phyloP scores from a whole-genome alignment of 2,888 invertebrate species.

The Cataglyphis altisquamis region DNA sequence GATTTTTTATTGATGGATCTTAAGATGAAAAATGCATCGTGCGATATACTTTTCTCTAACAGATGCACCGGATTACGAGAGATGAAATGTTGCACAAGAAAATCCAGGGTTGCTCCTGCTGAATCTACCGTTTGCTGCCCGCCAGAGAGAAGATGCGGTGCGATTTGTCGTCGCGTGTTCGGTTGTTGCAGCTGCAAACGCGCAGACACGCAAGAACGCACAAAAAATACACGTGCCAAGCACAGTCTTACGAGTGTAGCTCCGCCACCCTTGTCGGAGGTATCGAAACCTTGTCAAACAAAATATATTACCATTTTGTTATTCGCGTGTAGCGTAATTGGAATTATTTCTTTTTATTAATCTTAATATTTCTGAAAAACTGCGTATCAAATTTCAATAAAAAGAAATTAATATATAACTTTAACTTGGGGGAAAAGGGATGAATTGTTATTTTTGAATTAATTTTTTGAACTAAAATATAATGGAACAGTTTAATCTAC shows the following conservation, averaged over 20 bases:
- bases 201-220: conserved; percentile 77
- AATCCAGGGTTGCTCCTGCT: conserved; percentile 79
- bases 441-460: background rate
- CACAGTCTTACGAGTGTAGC: conserved; percentile 85
- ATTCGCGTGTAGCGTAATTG: background rate
- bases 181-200: conserved; percentile 69
- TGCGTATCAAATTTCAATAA: background rate
- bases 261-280: conserved; percentile 85
- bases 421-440: background rate
- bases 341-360: background rate
- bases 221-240: conserved; percentile 83
- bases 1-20: background rate
- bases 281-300: conserved; percentile 48
- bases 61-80: conserved; percentile 77
- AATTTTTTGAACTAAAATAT: background rate
- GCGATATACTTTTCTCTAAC: background rate
- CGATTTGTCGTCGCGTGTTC: conserved; percentile 79
- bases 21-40: background rate
- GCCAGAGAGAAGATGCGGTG: conserved; percentile 81
- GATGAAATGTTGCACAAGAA: conserved; percentile 77
- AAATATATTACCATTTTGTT: background rate
- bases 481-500: background rate
- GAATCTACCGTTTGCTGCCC: conserved; percentile 80
- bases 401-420: background rate
- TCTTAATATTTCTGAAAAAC: background rate